Evolutionary conservation across 1,140 invertebrate genomes (phyloP).

Genomic region (Drosophila pseudoananassae): DNA sequence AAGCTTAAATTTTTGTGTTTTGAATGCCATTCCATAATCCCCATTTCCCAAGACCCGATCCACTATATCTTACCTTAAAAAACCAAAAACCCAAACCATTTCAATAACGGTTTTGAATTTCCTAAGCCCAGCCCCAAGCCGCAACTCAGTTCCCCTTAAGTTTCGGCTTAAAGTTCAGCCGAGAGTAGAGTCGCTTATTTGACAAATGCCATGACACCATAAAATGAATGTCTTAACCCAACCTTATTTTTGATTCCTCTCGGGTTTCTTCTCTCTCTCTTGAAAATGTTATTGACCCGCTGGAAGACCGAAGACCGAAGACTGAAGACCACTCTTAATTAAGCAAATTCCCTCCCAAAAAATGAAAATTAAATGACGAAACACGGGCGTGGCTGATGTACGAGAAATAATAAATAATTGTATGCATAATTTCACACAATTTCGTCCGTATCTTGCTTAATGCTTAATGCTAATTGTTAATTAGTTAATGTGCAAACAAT

Average conservation of each 20-base stretch:
- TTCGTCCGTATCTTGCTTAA: no score
- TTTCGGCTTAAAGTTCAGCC: conserved; percentile 28
- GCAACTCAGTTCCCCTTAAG: neutral
- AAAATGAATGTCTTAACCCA: conserved; percentile 35
- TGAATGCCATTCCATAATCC: no score
- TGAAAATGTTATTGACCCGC: conserved; percentile 64
- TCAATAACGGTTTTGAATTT: conserved; percentile 27
- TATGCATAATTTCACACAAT: conserved; percentile 20
- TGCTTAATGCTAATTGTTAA: neutral
- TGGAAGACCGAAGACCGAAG: no score
- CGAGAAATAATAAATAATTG: conserved; percentile 20
- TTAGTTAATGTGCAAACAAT: conserved; percentile 19
- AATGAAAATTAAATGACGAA: conserved; percentile 51
- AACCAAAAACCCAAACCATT: neutral
- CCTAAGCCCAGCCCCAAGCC: neutral
- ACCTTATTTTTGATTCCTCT: conserved; percentile 10
- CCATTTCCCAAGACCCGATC: neutral
- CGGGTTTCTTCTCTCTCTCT: conserved; percentile 1
- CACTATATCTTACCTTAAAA: neutral
- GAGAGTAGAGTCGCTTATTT: conserved; percentile 11
- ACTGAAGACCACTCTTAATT: conserved; percentile 29
- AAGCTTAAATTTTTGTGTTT: no score
- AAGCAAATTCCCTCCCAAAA: conserved; percentile 21
- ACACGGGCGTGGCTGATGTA: conserved; percentile 23
- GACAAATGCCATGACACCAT: conserved; percentile 55